phyloP scores from a whole-genome alignment of 2,888 invertebrate species.

The Plebejus argus region DNA sequence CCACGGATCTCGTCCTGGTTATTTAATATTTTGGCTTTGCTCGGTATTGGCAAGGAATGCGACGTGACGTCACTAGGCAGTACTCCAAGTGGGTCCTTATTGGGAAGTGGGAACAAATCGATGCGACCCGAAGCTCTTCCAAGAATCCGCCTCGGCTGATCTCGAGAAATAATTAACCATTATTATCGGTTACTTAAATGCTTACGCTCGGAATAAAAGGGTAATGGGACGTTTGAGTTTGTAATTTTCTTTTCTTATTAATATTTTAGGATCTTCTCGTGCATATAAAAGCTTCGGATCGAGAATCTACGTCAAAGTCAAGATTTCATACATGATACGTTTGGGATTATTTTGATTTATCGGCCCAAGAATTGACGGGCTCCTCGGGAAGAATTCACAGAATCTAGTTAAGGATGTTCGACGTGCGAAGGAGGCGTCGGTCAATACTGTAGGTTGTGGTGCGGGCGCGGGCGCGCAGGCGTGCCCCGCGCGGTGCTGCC shows the following conservation, averaged over 20 bases:
- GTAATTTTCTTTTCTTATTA: not conserved
- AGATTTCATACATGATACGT: conserved; percentile 19
- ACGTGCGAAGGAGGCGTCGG: conserved; percentile 79
- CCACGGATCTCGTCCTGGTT: conserved; percentile 10
- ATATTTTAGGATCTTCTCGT: not conserved
- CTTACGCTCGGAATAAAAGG: not conserved
- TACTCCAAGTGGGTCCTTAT: conserved; percentile 50
- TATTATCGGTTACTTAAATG: not conserved
- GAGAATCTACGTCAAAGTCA: not conserved
- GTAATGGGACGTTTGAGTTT: not conserved
- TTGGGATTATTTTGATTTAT: conserved; percentile 22
- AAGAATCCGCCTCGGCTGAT: conserved; percentile 20
- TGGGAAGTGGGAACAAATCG: conserved; percentile 48
- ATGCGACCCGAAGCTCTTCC: conserved; percentile 31
- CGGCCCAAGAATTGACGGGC: conserved; percentile 64
- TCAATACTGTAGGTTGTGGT: conserved; percentile 79
- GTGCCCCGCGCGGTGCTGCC: conserved; percentile 47
- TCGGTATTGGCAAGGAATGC: conserved; percentile 35
- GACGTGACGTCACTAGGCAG: conserved; percentile 59
- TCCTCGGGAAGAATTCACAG: conserved; percentile 76
- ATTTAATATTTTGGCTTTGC: conserved; percentile 30
- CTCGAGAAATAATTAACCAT: conserved; percentile 12
- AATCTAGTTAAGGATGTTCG: conserved; percentile 79
- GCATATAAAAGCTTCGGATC: not conserved
- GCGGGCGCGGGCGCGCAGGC: conserved; percentile 73